Conservation (phyloP, 1,140 invertebrate genomes). For the Venturia canescens region DNA sequence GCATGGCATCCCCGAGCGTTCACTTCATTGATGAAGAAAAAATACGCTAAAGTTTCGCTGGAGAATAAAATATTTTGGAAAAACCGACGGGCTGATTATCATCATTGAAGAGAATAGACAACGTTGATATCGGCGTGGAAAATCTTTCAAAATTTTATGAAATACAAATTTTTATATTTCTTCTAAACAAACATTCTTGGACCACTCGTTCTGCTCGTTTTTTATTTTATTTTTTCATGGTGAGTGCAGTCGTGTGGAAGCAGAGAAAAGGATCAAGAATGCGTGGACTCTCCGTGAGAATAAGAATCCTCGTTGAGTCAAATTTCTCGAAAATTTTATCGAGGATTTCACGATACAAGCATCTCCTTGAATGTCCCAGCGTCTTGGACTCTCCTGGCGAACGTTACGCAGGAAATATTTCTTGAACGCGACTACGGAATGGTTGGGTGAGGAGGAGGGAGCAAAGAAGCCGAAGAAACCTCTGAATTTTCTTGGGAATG, state of each 20-base stretch:
- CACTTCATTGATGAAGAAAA: neutral
- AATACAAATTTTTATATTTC: neutral
- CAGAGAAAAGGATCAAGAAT: neutral
- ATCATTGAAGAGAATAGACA: too few species aligned
- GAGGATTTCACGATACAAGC: slow-evolving; percentile 24
- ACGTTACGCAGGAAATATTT: slow-evolving; percentile 17
- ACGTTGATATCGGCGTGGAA: too few species aligned
- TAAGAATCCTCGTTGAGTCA: slow-evolving; percentile 23
- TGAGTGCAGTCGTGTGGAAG: neutral
- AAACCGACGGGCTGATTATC: too few species aligned
- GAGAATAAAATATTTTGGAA: too few species aligned
- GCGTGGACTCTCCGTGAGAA: neutral
- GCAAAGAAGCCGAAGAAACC: neutral
- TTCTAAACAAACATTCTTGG: neutral
- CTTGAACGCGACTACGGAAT: slow-evolving; percentile 4
- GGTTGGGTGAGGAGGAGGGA: neutral
- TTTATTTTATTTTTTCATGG: neutral
- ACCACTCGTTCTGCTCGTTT: neutral
- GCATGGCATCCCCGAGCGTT: neutral
- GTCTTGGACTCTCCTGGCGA: neutral
- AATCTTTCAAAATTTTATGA: too few species aligned
- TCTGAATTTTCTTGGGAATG: slow-evolving; percentile 15
- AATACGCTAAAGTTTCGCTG: too few species aligned
- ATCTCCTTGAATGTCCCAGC: slow-evolving; percentile 15
- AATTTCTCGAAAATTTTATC: slow-evolving; percentile 27